Percentiles rank a stretch among this genome's conserved stretches.
These are phyloP conservation scores for Eulemur rufifrons DNA, from an alignment of 2,113 vertebrate species.

Conservation along the genomic window DNA sequence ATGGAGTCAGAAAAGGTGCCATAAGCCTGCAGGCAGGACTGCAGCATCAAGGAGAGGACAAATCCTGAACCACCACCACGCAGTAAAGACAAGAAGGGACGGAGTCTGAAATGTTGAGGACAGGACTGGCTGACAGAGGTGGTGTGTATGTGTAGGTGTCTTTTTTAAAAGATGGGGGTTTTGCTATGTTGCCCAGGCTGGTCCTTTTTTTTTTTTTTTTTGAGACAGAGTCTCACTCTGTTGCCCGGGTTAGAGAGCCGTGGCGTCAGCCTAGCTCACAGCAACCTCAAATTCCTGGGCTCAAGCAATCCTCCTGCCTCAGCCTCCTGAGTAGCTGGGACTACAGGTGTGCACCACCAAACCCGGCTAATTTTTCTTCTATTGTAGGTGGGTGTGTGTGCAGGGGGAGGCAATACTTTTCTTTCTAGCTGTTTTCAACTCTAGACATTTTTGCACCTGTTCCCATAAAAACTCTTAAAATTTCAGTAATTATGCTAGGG, in stretches of 20 bases:
- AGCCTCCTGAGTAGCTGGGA: no score
- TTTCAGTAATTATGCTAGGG: not conserved
- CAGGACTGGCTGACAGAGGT: not conserved
- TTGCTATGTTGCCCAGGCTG: no score
- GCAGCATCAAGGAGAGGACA: not conserved
- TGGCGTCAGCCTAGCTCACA: no score
- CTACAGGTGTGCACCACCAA: no score
- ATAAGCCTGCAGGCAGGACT: not conserved
- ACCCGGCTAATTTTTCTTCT: no score
- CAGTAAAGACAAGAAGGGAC: not conserved
- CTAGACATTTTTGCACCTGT: not conserved
- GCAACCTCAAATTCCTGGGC: no score
- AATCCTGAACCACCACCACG: not conserved
- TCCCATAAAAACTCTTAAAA: not conserved
- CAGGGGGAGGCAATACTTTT: not conserved
- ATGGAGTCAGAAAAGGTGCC: not conserved
- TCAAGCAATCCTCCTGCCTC: no score
- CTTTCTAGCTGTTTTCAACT: not conserved
- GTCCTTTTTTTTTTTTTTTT: no score
- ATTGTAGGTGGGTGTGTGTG: not conserved
- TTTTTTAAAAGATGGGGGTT: no score
- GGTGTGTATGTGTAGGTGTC: rapidly evolving
- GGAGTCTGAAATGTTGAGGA: not conserved
- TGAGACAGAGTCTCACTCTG: no score
- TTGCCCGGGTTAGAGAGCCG: no score